Evolutionary conservation across 1,140 invertebrate genomes (phyloP), one percentile per base, ranked within the genome.

Genomic region (Ruditapes philippinarum): DNA sequence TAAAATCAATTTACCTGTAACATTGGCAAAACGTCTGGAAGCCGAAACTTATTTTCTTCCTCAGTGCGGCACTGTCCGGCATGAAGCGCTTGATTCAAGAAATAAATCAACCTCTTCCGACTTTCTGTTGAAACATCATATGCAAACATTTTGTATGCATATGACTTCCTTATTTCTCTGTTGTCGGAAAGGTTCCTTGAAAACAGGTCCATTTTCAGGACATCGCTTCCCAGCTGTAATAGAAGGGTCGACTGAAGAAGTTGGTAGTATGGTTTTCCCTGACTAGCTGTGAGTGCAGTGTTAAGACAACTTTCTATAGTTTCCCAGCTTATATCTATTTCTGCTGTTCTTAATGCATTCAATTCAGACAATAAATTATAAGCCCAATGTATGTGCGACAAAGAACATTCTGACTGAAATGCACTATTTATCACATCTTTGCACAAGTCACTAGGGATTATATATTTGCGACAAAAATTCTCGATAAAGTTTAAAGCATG

Each of bases 71-170:
- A 76, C 28, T 45, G 73, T 28, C 73, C 73, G 14, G 73, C 73
- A 51, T 76, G 38, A 0, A 80, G 25, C 1, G 57, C 36, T 14
- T 60, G 42, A 38, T 80, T 80, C 31, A 80, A 38, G 25, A 60
- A 80, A 42, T 80, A 80, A 1, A 80, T 62, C 28, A 80, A 62
- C 14, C 11, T 3, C 22, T 42, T 80, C 11, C 51, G 25, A n/a
- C 36, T 60, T 5, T 12, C 22, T 40, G 49, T n/a, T 19, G 42
- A 51, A 4, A 51, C 31, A 60, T 60, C 51, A 80, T 80, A 80
- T 19, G 78, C 78, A 51, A 80, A 62, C 57, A 80, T 80, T n/a
- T 42, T 80, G 51, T 80, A 62, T 60, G 33, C 51, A 0, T 7
- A 14, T 12, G 31, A 36, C 11, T 57, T 80, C 36, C 49, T 57